Evolutionary conservation across 2,888 invertebrate species (phyloP).

Genomic region (Phrixothrix hirtus): DNA sequence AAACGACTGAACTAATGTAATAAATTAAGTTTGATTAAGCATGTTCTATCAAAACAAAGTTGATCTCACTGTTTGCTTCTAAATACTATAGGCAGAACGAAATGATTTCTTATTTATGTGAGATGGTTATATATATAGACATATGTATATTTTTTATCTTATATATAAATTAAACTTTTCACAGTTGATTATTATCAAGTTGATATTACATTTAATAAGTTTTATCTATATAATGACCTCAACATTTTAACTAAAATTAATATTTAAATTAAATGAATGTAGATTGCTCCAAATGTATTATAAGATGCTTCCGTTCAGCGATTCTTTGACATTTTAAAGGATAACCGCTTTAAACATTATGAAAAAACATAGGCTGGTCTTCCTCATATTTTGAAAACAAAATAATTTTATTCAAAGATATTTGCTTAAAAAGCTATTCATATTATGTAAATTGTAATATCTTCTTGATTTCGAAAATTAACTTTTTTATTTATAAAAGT

Average conservation of each 20-base stretch:
- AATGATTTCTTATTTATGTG: background rate
- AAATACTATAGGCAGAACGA: background rate
- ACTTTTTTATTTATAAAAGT: too few species aligned
- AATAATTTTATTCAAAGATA: too few species aligned
- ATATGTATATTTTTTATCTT: background rate
- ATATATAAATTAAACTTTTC: background rate
- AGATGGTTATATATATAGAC: too few species aligned
- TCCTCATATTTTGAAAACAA: background rate
- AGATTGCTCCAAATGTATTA: background rate
- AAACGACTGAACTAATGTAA: conserved; percentile 11
- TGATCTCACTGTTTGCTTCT: conserved; percentile 37
- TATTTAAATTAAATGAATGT: background rate
- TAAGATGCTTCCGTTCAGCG: background rate
- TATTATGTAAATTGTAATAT: too few species aligned
- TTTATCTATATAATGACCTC: background rate
- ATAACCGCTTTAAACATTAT: background rate
- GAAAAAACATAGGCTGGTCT: too few species aligned
- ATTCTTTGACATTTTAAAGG: background rate
- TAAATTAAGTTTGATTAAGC: conserved; percentile 41
- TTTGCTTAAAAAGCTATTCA: too few species aligned
- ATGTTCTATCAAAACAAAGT: conserved; percentile 47
- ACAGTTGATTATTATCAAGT: background rate
- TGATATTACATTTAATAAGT: background rate
- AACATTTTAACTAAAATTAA: background rate
- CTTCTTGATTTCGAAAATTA: too few species aligned